Percentiles rank a stretch among this genome's conserved stretches.
These are phyloP conservation scores for Ispidina picta DNA, from an alignment of 2,797 vertebrate genomes.

Conservation along the genomic window DNA sequence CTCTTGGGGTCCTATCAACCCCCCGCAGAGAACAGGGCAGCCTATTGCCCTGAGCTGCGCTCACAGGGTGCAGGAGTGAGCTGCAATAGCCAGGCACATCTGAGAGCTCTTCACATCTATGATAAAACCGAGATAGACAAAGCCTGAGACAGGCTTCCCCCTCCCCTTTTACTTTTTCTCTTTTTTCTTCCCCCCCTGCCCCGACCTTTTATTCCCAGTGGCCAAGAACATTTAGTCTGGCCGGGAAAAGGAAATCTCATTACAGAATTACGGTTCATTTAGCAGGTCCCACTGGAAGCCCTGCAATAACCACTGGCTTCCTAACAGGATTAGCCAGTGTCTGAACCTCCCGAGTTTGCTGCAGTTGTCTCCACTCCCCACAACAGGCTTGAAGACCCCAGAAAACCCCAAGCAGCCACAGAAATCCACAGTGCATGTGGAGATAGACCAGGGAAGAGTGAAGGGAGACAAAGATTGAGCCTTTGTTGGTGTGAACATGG, in stretches of 20 bases:
- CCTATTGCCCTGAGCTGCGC: not conserved
- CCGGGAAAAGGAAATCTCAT: slow-evolving; percentile 71
- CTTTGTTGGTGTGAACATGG: not conserved
- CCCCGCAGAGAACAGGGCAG: not conserved
- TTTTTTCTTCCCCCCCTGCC: not conserved
- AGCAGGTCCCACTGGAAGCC: slow-evolving; percentile 65
- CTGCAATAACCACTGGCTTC: slow-evolving; percentile 71
- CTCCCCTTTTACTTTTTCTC: not conserved
- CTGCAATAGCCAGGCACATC: not conserved
- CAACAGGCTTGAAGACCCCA: not conserved
- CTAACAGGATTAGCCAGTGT: slow-evolving; percentile 69
- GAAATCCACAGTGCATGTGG: not conserved
- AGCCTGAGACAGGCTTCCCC: not conserved
- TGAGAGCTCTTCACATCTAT: not conserved
- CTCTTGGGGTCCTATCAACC: not conserved
- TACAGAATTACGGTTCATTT: slow-evolving; percentile 66
- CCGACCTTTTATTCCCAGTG: slow-evolving; percentile 35
- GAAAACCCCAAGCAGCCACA: not conserved
- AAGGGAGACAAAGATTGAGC: not conserved
- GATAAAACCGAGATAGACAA: not conserved
- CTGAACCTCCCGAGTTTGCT: slow-evolving; percentile 55
- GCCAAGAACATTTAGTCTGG: slow-evolving; percentile 56
- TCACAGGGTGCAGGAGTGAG: accelerated
- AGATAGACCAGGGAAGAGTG: accelerated
- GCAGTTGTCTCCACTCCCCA: slow-evolving; percentile 1